Base-by-base conservation (phyloP, 1,140 invertebrate species). In the Chrysoperla carnea region DNA sequence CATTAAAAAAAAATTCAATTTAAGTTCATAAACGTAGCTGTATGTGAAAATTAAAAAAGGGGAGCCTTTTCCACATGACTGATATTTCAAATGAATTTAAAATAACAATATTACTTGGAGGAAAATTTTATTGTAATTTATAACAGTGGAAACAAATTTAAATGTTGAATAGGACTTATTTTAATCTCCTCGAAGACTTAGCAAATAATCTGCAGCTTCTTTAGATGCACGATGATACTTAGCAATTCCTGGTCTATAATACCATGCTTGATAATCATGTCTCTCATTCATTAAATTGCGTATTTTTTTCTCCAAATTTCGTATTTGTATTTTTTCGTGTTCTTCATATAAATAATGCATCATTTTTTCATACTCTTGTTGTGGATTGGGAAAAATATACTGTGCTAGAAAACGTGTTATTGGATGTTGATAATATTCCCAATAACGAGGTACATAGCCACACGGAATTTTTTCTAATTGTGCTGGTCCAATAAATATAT, bases 361-460 rank as follows among this genome's bases (percentile, higher is more conserved):
- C 46, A 68, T 73, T 56, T 83, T 88, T 58, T 92, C 88, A 64
- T 92, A 91, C 38, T 81, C 73, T 62, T 87, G 70, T 57, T 87
- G 82, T 12, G 68, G 71, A 40, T 67, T 68, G 1, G 50, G 50
- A 15, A 62, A 61, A 0, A 80, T 46, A 50, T 88, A 81, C 39
- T 70, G 71, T 7, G 76, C 66, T 27, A 92, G 64, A 55, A 83
- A 92, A 54, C 87, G 69, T 1, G 81, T 73, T 37, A 93, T 85
- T 6, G 89, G 89, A 57, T 81, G 72, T 75, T 86, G 75, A 48
- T 82, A 69, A 62, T 91, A 91, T 67, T 93, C 89, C 78, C 80
- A 89, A 53, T 84, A 63, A 58, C 89, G 75, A 1, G 89, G 89
- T 29, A 54, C 65, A 59, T 91, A 92, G 4, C 67, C 84, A 50